A percentile compares a stretch with the other conserved stretches of the same genome.
These are phyloP conservation scores for Steatornis caripensis DNA, from an alignment of 2,113 vertebrate species.

Conservation along the genomic window DNA sequence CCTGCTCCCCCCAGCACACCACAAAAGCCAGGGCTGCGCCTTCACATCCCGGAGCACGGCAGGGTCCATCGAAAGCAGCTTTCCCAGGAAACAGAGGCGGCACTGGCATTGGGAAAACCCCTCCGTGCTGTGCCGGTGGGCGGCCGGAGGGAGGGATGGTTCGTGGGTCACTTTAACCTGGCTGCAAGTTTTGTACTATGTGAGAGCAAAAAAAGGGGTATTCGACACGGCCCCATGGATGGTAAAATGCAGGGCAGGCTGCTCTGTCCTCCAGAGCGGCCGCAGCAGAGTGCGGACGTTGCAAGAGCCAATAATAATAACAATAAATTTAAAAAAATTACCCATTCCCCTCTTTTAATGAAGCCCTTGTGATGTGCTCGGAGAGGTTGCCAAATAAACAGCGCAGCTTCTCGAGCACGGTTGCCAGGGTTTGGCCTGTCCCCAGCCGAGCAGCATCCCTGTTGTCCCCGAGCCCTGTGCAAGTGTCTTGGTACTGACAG, in stretches of 20 bases:
- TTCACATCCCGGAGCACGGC: rapidly evolving
- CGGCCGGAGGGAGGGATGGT: not conserved
- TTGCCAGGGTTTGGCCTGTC: not conserved
- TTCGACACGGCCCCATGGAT: rapidly evolving
- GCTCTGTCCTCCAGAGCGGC: not conserved
- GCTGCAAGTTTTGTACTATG: rapidly evolving
- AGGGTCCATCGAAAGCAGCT: rapidly evolving
- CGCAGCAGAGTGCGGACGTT: not conserved
- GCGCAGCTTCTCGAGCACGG: not conserved
- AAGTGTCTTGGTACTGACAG: not conserved
- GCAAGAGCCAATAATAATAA: not conserved
- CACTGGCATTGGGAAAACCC: rapidly evolving
- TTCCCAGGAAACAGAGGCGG: rapidly evolving
- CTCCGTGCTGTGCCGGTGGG: not conserved
- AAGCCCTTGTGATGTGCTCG: not conserved
- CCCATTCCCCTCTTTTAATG: not conserved
- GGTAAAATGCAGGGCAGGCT: not conserved
- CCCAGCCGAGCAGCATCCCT: not conserved
- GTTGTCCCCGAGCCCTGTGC: not conserved
- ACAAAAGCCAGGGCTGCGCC: rapidly evolving
- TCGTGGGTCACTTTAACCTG: rapidly evolving
- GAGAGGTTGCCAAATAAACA: not conserved
- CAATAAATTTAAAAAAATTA: not conserved
- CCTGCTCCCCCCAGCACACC: rapidly evolving
- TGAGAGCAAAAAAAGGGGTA: not conserved